Percentiles rank a stretch among this genome's conserved stretches.
phyloP scores from a whole-genome alignment of 1,140 invertebrate genomes.

The Nilaparvata lugens region DNA sequence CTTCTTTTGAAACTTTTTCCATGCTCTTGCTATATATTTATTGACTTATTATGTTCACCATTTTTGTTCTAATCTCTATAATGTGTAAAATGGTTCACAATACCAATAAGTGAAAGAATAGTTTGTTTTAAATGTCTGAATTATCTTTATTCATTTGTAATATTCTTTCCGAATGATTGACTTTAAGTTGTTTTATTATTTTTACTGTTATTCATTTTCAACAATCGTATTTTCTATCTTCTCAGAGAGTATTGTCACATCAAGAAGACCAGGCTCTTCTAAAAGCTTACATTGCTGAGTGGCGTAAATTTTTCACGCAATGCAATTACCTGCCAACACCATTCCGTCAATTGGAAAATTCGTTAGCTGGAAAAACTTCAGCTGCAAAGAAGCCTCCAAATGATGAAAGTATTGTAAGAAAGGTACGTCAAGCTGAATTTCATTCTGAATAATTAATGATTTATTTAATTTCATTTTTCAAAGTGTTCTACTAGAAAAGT shows the following conservation, averaged over 20 bases:
- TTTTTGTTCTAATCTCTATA: too few species aligned
- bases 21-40: too few species aligned
- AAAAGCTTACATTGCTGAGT: constrained; percentile 93
- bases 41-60: too few species aligned
- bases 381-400: constrained; percentile 59
- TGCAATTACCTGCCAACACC: constrained; percentile 94
- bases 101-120: too few species aligned
- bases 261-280: constrained; percentile 90
- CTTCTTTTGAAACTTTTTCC: too few species aligned
- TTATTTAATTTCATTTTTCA: too few species aligned
- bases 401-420: constrained; percentile 83
- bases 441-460: constrained; percentile 1
- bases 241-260: constrained; percentile 71
- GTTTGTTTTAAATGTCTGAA: background rate
- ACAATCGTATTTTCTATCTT: background rate
- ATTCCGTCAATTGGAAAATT: constrained; percentile 84
- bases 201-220: background rate
- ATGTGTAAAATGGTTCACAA: too few species aligned
- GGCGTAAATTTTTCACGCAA: constrained; percentile 96
- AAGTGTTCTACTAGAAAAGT: too few species aligned
- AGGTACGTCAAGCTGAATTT: constrained; percentile 38
- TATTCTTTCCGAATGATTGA: background rate
- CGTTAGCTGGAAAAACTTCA: constrained; percentile 53
- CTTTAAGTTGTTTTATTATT: background rate
- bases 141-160: background rate